Evolutionary conservation across 2,797 vertebrate genomes (phyloP).

Genomic region (Gambusia yucatana): DNA sequence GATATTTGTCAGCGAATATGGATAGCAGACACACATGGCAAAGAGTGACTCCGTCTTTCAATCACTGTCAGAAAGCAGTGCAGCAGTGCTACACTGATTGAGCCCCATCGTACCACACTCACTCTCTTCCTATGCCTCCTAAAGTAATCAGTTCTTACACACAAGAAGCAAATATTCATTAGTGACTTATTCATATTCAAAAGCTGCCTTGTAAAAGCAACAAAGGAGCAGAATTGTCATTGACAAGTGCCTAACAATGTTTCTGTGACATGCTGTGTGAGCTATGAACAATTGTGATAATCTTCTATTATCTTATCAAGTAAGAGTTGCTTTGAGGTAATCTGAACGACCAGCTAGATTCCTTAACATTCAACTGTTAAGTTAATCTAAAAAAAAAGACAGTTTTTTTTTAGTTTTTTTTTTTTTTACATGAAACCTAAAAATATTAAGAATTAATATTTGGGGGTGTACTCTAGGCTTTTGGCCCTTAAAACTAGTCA

Average conservation of each 20-base stretch:
- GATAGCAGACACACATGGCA: slow-evolving; percentile 60
- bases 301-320: slow-evolving; percentile 56
- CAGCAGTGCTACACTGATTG: slow-evolving; percentile 60
- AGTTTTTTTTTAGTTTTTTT: background rate
- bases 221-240: slow-evolving; percentile 63
- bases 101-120: slow-evolving; percentile 56
- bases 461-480: slow-evolving; percentile 69
- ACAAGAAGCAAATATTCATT: slow-evolving; percentile 77
- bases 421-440: slow-evolving; percentile 31
- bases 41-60: slow-evolving; percentile 70
- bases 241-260: slow-evolving; percentile 63
- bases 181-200: slow-evolving; percentile 76
- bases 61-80: slow-evolving; percentile 75
- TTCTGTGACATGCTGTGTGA: slow-evolving; percentile 58
- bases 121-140: slow-evolving; percentile 62
- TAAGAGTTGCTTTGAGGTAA: slow-evolving; percentile 41
- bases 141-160: slow-evolving; percentile 74
- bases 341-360: slow-evolving; percentile 33
- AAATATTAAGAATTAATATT: slow-evolving; percentile 60
- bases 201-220: slow-evolving; percentile 61
- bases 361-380: slow-evolving; percentile 30
- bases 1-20: slow-evolving; percentile 71
- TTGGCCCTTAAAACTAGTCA: slow-evolving; percentile 62
- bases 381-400: slow-evolving; percentile 23
- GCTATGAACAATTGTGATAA: slow-evolving; percentile 63